phyloP scores from a whole-genome alignment of 2,113 vertebrate genomes.

The Osmerus mordax region DNA sequence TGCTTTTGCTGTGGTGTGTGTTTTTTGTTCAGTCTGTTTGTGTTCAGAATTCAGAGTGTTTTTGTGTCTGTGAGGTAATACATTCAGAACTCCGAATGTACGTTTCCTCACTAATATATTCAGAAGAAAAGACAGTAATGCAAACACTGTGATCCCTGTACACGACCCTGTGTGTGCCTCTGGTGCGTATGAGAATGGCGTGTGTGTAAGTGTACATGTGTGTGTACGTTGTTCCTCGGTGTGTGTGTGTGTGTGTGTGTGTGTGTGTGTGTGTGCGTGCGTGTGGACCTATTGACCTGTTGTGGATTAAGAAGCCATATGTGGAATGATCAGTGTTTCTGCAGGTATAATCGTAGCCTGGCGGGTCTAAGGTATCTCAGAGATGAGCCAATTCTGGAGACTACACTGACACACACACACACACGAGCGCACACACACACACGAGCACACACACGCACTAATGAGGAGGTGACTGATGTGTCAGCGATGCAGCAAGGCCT shows the following conservation, averaged over 20 bases:
- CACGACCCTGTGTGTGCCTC: no score
- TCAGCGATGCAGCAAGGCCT: no score
- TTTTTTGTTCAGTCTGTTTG: not conserved
- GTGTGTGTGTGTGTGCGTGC: conserved; percentile 7
- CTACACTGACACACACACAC: not conserved
- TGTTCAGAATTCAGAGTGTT: not conserved
- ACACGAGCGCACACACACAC: not conserved
- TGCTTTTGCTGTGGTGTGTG: conserved; percentile 8
- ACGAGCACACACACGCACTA: conserved; percentile 2
- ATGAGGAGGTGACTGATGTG: no score
- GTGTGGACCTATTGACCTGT: conserved; percentile 34
- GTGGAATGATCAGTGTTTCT: conserved; percentile 25
- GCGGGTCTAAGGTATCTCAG: conserved; percentile 29
- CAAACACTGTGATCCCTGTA: no score
- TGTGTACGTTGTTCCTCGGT: not conserved
- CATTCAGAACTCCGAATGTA: no score
- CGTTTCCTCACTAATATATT: no score
- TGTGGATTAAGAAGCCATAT: conserved; percentile 24
- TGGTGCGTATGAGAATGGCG: no score
- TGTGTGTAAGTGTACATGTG: not conserved
- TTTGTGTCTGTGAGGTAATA: no score
- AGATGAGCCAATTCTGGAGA: not conserved
- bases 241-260: not conserved
- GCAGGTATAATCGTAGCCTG: conserved; percentile 43
- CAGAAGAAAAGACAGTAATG: no score